phyloP scores from a whole-genome alignment of 2,888 invertebrate genomes.

The Cosmia trapezina region DNA sequence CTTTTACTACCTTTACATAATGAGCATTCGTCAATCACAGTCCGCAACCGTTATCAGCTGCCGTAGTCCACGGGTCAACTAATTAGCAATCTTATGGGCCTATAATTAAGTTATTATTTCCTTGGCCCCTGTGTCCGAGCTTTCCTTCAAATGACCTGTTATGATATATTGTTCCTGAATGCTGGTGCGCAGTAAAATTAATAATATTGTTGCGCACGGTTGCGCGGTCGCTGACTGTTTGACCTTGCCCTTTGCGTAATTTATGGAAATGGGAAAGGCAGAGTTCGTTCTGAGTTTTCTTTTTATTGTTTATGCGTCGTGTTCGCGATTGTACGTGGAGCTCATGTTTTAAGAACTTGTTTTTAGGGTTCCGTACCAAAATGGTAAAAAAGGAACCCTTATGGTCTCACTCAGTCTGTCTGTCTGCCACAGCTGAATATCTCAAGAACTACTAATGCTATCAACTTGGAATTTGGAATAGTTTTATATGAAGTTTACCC shows the following conservation, averaged over 20 bases:
- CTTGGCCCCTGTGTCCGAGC: slow-evolving; percentile 18
- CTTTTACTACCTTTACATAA: slow-evolving; percentile 5
- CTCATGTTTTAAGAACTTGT: slow-evolving; percentile 22
- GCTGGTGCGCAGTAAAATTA: slow-evolving; percentile 66
- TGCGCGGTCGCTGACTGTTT: slow-evolving; percentile 52
- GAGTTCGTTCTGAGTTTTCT: slow-evolving; percentile 45
- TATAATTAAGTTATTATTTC: slow-evolving; percentile 60
- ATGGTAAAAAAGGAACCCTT: too few relatives aligned
- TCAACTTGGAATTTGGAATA: too few relatives aligned
- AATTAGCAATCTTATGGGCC: slow-evolving; percentile 50
- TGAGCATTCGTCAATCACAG: slow-evolving; percentile 48
- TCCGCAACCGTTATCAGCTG: slow-evolving; percentile 27
- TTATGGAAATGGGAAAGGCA: slow-evolving; percentile 62
- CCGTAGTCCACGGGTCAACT: slow-evolving; percentile 31
- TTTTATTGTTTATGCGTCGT: slow-evolving; percentile 51
- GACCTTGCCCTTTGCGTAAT: slow-evolving; percentile 61
- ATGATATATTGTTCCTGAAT: slow-evolving; percentile 73
- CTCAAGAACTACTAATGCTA: too few relatives aligned
- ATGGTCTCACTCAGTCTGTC: too few relatives aligned
- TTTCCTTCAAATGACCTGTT: slow-evolving; percentile 65
- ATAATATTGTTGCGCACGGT: slow-evolving; percentile 56
- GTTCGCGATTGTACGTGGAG: slow-evolving; percentile 16
- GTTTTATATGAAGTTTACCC: too few relatives aligned
- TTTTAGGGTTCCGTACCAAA: too few relatives aligned
- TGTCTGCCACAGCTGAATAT: too few relatives aligned